Conservation (phyloP, 2,888 invertebrate species). For the Cylloceria caligata region DNA sequence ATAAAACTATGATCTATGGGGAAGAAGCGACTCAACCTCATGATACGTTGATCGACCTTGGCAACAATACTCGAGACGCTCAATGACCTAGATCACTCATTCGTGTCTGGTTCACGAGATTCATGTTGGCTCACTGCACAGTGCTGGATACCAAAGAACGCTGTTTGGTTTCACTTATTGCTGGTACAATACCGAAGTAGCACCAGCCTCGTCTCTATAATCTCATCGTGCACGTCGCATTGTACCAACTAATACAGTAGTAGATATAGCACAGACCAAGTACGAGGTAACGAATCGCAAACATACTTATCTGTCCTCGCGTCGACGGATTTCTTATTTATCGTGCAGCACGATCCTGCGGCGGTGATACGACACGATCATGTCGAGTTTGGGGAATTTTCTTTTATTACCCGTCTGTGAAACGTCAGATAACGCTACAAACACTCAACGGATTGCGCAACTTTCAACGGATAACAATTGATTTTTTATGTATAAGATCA, state of each 20-base stretch:
- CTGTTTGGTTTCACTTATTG: slow-evolving; percentile 37
- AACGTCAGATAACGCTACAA: background rate
- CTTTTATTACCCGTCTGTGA: background rate
- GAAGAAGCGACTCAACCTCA: slow-evolving; percentile 19
- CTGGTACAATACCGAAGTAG: slow-evolving; percentile 10
- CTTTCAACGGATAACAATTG: background rate
- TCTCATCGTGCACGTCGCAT: slow-evolving; percentile 21
- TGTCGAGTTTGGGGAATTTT: slow-evolving; percentile 16
- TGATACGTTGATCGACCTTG: slow-evolving; percentile 41
- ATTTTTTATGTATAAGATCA: background rate
- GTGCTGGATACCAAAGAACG: background rate
- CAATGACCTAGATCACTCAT: slow-evolving; percentile 27
- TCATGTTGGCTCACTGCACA: background rate
- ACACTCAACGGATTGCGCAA: background rate
- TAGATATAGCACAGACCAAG: slow-evolving; percentile 27
- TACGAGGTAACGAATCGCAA: slow-evolving; percentile 36
- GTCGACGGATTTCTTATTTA: slow-evolving; percentile 32
- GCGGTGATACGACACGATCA: slow-evolving; percentile 23
- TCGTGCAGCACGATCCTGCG: slow-evolving; percentile 5
- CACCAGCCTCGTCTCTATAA: slow-evolving; percentile 23
- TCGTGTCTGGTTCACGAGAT: slow-evolving; percentile 22
- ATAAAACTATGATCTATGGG: background rate
- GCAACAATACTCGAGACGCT: slow-evolving; percentile 13
- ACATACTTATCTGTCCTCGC: slow-evolving; percentile 47
- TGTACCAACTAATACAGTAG: slow-evolving; percentile 1